A percentile compares a stretch with the other conserved stretches of the same genome.
Evolutionary conservation across 30 jellyfish, hydroid and myxozoan species (phyloP).

Genomic region (Cassiopea xamachana): DNA sequence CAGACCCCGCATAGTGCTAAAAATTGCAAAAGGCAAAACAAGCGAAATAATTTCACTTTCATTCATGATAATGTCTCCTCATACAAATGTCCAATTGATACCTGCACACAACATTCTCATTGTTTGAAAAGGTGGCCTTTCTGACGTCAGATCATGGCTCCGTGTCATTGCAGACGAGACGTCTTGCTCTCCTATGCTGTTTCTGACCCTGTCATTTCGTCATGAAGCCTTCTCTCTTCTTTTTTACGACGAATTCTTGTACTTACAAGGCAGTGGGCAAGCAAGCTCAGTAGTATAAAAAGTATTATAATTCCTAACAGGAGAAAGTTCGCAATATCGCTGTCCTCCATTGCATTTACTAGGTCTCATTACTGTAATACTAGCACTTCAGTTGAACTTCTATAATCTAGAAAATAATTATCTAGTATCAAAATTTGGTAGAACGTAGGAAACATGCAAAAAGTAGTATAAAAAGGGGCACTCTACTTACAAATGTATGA

Average conservation of each 20-base stretch:
- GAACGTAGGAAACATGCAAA: too few species aligned
- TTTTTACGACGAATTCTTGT: slow-evolving; percentile 45
- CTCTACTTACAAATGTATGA: too few species aligned
- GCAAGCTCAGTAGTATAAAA: slow-evolving; percentile 41
- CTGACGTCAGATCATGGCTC: not conserved
- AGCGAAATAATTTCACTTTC: too few species aligned
- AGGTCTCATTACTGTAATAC: slow-evolving; percentile 49
- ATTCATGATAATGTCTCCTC: too few species aligned
- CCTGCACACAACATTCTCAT: not conserved
- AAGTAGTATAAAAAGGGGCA: too few species aligned
- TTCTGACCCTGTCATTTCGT: slow-evolving; percentile 28
- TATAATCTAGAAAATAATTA: not conserved
- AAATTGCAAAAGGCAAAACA: too few species aligned
- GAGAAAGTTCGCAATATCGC: slow-evolving; percentile 70
- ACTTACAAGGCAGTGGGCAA: slow-evolving; percentile 67
- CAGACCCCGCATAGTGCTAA: too few species aligned
- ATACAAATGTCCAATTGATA: too few species aligned
- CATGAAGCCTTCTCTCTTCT: slow-evolving; percentile 19
- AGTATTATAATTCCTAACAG: slow-evolving; percentile 61
- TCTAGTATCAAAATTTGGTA: not conserved
- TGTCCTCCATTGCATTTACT: slow-evolving; percentile 64
- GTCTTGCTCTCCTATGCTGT: not conserved
- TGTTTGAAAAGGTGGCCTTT: too few species aligned
- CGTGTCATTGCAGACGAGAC: not conserved
- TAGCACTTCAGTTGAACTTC: not conserved